Conservation (phyloP, 2,113 vertebrate genomes). For the Takifugu flavidus region DNA sequence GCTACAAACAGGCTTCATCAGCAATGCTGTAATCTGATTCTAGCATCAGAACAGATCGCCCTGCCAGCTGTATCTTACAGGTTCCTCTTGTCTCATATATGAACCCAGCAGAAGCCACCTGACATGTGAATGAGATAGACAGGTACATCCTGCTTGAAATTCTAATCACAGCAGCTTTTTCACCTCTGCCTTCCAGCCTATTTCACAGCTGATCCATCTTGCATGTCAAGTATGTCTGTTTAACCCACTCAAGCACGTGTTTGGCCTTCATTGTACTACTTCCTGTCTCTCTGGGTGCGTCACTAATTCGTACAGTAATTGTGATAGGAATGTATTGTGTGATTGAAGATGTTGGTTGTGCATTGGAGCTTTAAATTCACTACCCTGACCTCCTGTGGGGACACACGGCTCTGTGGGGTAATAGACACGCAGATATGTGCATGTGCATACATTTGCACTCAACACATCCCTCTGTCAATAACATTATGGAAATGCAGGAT, state of each 20-base stretch:
- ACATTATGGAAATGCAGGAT: conserved; percentile 65
- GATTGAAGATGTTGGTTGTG: conserved; percentile 37
- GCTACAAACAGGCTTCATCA: no score
- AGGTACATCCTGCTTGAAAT: conserved; percentile 52
- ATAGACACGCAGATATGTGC: conserved; percentile 67
- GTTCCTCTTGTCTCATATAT: conserved; percentile 41
- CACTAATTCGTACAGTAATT: no score
- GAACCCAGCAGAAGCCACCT: conserved; percentile 31
- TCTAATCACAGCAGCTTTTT: conserved; percentile 36
- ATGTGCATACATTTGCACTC: conserved; percentile 28
- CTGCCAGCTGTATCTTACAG: conserved; percentile 46
- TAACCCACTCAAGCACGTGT: conserved; percentile 56
- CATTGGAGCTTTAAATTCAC: conserved; percentile 68
- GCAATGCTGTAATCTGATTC: background rate
- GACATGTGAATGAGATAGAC: conserved; percentile 31
- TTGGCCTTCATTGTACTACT: conserved; percentile 53
- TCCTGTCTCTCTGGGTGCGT: conserved; percentile 25
- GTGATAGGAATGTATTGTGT: background rate
- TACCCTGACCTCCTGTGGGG: conserved; percentile 48
- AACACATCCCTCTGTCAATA: conserved; percentile 58
- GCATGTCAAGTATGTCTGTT: conserved; percentile 52
- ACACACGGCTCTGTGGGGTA: conserved; percentile 49
- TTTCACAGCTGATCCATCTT: conserved; percentile 59
- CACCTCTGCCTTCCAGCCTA: conserved; percentile 55
- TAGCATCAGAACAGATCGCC: conserved; percentile 42